Percentiles rank a stretch among this genome's conserved stretches.
Evolutionary conservation across 1,140 invertebrate genomes (phyloP).

Genomic region (Liolophura sinensis): DNA sequence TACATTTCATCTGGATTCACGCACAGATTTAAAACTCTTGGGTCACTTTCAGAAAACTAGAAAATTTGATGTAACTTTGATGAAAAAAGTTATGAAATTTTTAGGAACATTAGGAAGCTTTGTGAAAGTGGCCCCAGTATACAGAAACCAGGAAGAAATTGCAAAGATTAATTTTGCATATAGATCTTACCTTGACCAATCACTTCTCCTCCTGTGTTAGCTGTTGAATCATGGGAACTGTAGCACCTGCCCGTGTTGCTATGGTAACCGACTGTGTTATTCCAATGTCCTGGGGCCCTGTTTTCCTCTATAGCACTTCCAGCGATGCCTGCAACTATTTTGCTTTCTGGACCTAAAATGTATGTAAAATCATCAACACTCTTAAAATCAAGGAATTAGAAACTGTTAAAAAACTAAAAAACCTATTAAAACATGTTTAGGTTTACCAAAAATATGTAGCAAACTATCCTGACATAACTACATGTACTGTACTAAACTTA

Average conservation of each 20-base stretch:
- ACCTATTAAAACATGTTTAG: not conserved
- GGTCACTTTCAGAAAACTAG: too few relatives aligned
- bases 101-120: too few relatives aligned
- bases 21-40: too few relatives aligned
- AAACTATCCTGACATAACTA: not conserved
- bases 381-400: slow-evolving; percentile 1
- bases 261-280: slow-evolving; percentile 54
- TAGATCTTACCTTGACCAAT: slow-evolving; percentile 43
- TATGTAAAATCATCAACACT: not conserved
- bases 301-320: slow-evolving; percentile 51
- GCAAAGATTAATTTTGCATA: not conserved
- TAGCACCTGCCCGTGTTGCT: slow-evolving; percentile 50
- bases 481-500: not conserved
- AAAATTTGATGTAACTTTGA: too few relatives aligned
- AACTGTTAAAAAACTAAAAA: not conserved
- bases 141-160: not conserved
- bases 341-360: slow-evolving; percentile 40
- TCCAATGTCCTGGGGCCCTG: slow-evolving; percentile 51
- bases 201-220: slow-evolving; percentile 49
- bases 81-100: too few relatives aligned
- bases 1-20: too few relatives aligned
- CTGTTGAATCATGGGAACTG: slow-evolving; percentile 45
- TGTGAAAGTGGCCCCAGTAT: too few relatives aligned
- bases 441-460: not conserved
- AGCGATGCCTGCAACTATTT: slow-evolving; percentile 55